Percentiles rank a stretch among this genome's conserved stretches.
phyloP scores from a whole-genome alignment of 2,113 vertebrate genomes.

The Psephotus haematonotus region DNA sequence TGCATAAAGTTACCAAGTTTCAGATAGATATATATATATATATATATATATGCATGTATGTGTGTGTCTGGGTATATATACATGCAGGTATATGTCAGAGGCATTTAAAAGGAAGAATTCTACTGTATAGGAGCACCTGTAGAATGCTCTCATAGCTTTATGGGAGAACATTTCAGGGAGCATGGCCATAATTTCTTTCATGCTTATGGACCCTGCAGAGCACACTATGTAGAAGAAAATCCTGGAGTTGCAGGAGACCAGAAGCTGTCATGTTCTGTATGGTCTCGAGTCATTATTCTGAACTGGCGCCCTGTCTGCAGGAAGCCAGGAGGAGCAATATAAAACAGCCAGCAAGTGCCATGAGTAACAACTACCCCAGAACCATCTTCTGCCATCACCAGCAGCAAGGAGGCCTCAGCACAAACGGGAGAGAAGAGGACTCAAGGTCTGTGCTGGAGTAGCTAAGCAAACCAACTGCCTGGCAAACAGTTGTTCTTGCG shows the following conservation, averaged over 20 bases:
- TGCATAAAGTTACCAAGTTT: neutral
- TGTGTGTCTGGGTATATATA: neutral
- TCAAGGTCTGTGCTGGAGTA: rapidly evolving
- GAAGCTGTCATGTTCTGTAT: neutral
- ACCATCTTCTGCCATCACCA: neutral
- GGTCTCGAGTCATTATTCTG: neutral
- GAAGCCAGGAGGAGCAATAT: neutral
- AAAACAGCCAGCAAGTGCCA: neutral
- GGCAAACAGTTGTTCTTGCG: neutral
- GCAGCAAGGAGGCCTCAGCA: neutral
- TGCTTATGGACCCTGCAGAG: neutral
- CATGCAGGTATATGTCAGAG: neutral
- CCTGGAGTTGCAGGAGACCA: neutral
- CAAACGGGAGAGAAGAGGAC: rapidly evolving
- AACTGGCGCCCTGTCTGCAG: neutral
- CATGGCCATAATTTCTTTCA: too few relatives aligned
- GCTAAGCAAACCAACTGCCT: neutral
- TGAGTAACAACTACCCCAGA: neutral
- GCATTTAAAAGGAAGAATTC: neutral
- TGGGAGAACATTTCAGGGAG: neutral
- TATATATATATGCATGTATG: neutral
- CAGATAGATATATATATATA: neutral
- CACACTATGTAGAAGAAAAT: neutral
- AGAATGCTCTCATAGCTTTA: neutral
- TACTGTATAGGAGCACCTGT: neutral